Conservation (phyloP, 2,113 vertebrate species). For the Rallus limicola region DNA sequence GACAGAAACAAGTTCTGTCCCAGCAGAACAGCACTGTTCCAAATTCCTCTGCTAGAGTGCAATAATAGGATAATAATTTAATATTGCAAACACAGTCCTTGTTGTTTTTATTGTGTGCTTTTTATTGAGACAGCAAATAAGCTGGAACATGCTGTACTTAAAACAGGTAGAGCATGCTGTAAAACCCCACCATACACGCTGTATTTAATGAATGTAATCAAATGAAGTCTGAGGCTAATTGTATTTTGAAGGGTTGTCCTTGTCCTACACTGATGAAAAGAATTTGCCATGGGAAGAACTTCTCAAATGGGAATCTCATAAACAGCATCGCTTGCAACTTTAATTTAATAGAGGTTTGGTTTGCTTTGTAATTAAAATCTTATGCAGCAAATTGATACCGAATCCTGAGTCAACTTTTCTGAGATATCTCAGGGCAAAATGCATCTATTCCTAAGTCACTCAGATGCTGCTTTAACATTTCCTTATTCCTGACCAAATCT, state of each 20-base stretch:
- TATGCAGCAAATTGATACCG: slow-evolving; percentile 30
- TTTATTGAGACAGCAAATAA: slow-evolving; percentile 63
- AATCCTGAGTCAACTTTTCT: slow-evolving; percentile 39
- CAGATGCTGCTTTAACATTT: background rate
- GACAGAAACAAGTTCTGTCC: background rate
- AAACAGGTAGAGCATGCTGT: slow-evolving; percentile 49
- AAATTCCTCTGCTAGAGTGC: background rate
- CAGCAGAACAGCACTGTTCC: background rate
- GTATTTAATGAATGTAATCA: slow-evolving; percentile 60
- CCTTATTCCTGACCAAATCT: background rate
- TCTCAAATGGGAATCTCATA: slow-evolving; percentile 54
- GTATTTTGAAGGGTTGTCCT: slow-evolving; percentile 61
- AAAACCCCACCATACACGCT: slow-evolving; percentile 32
- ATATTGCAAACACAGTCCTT: slow-evolving; percentile 23
- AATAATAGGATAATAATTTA: slow-evolving; percentile 55
- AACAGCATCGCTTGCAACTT: slow-evolving; percentile 52
- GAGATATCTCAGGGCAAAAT: slow-evolving; percentile 7
- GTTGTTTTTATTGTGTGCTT: slow-evolving; percentile 34
- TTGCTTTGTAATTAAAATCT: slow-evolving; percentile 63
- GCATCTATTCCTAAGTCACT: background rate
- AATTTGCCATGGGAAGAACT: slow-evolving; percentile 56
- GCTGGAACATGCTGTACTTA: slow-evolving; percentile 42
- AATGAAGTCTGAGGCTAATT: slow-evolving; percentile 62
- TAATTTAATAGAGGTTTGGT: slow-evolving; percentile 58
- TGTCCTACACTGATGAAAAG: slow-evolving; percentile 57